Percentiles rank a stretch among this genome's conserved stretches.
Conservation (phyloP, 2,113 vertebrate genomes). For the Lepidothrix coronata region DNA sequence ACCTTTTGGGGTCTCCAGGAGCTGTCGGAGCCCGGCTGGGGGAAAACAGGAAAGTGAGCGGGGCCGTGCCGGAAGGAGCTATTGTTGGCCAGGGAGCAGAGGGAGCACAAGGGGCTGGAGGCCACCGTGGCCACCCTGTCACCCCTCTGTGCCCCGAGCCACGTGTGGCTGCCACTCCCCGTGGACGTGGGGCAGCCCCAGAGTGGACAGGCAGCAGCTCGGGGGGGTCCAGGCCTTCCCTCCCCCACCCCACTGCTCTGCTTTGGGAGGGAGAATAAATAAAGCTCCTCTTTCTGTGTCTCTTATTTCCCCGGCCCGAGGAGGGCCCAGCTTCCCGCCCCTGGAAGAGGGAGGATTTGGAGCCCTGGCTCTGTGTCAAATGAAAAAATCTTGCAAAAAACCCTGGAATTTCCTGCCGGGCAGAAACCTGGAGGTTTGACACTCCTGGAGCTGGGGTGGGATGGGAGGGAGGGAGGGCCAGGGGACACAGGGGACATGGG, state of each 20-base stretch:
- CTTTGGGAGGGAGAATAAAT: background rate
- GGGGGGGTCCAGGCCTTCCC: background rate
- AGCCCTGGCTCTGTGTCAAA: background rate
- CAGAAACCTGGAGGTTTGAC: background rate
- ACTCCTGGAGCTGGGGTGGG: background rate
- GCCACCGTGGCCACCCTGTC: background rate
- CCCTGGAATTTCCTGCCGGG: slow-evolving; percentile 43
- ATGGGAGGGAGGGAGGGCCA: background rate
- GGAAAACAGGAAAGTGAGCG: background rate
- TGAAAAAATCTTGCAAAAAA: background rate
- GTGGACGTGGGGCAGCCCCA: background rate
- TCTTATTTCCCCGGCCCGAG: background rate
- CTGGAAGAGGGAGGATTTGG: background rate
- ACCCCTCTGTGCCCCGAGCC: background rate
- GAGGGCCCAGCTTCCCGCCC: background rate
- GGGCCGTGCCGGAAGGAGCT: background rate
- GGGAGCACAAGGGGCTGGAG: background rate
- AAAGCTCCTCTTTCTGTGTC: background rate
- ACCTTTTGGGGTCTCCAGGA: background rate
- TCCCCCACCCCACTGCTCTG: background rate
- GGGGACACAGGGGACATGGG: background rate
- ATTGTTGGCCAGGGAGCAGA: background rate
- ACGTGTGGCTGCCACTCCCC: background rate
- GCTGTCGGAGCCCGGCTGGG: accelerated
- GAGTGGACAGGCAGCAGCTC: accelerated